Conservation (phyloP, 2,797 vertebrate genomes). For the Premnoplex brunnescens region DNA sequence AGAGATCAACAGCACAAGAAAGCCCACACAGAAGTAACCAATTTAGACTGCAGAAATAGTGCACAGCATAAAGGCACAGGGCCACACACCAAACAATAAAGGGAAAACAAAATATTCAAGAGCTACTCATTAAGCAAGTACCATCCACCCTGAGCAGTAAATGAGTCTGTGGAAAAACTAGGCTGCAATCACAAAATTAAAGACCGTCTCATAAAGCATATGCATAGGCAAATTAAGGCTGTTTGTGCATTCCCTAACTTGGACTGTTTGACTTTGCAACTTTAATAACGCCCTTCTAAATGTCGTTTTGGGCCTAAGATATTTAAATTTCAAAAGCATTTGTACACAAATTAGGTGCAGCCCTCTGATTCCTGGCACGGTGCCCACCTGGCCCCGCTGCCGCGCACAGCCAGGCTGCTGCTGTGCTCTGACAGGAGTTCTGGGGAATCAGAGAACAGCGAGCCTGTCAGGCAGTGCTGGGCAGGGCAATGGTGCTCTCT, state of each 20-base stretch:
- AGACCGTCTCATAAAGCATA: slow-evolving; percentile 7
- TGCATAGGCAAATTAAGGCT: neutral
- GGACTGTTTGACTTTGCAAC: neutral
- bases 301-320: neutral
- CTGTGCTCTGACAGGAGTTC: neutral
- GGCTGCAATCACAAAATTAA: slow-evolving; percentile 49
- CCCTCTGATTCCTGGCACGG: neutral
- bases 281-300: slow-evolving; percentile 2
- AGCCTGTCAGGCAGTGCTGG: neutral
- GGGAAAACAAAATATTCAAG: slow-evolving; percentile 53
- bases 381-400: neutral
- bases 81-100: slow-evolving; percentile 41
- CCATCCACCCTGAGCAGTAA: slow-evolving; percentile 25
- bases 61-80: neutral
- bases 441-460: neutral
- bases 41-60: neutral
- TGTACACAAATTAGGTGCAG: slow-evolving; percentile 31
- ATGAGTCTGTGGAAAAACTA: slow-evolving; percentile 26
- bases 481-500: slow-evolving; percentile 74
- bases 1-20: neutral
- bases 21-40: slow-evolving; percentile 25
- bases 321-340: slow-evolving; percentile 47
- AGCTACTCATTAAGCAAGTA: slow-evolving; percentile 42
- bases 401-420: neutral
- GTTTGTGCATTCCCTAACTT: neutral